A percentile compares a stretch with the other conserved stretches of the same genome.
Conservation (phyloP, 2,797 vertebrate genomes). For the Rhincodon typus region DNA sequence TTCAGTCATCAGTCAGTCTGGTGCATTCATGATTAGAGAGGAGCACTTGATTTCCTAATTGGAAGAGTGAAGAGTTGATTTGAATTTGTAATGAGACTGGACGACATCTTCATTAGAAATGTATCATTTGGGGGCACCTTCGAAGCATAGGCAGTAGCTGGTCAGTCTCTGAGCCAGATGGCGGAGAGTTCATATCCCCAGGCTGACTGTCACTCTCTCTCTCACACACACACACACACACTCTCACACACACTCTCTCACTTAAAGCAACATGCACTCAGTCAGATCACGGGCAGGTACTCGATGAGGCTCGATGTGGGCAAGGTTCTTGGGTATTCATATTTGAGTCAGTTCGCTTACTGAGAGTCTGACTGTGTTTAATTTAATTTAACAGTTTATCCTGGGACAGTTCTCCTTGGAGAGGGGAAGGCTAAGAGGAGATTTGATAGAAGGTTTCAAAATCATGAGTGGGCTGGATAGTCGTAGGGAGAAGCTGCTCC, state of each 20-base stretch:
- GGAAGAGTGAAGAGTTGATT: conserved; percentile 21
- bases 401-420: no score
- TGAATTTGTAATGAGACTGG: conserved; percentile 35
- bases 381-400: not conserved
- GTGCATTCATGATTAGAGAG: not conserved
- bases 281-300: not conserved
- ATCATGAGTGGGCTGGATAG: no score
- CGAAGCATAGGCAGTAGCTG: not conserved
- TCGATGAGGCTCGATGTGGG: not conserved
- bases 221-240: not conserved
- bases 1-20: not conserved
- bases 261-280: not conserved
- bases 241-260: not conserved
- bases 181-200: not conserved
- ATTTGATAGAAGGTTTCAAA: no score
- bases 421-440: no score
- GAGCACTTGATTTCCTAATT: conserved; percentile 27
- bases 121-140: not conserved
- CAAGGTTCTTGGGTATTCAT: not conserved
- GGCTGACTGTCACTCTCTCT: not conserved
- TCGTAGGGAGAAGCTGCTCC: no score
- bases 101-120: conserved; percentile 36
- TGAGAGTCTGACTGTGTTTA: not conserved
- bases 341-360: no score
- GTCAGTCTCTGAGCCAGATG: conserved; percentile 11